phyloP scores from a whole-genome alignment of 2,888 invertebrate species.

The Acrobeloides nanus region DNA sequence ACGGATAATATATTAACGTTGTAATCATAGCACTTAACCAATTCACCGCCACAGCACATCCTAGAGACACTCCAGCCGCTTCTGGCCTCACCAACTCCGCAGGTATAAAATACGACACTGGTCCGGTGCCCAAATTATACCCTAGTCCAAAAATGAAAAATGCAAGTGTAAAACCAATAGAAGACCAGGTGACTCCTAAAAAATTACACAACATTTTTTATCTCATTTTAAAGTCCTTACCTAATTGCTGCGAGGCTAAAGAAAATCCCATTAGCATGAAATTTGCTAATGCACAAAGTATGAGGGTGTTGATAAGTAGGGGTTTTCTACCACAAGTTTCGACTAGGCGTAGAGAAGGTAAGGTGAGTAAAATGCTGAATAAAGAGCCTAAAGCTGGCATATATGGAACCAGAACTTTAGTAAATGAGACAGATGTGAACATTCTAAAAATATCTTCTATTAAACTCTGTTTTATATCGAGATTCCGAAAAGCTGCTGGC shows the following conservation, averaged over 20 bases:
- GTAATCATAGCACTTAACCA: slow-evolving; percentile 40
- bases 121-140: slow-evolving; percentile 46
- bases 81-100: slow-evolving; percentile 35
- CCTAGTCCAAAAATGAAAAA: slow-evolving; percentile 45
- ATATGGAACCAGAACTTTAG: slow-evolving; percentile 34
- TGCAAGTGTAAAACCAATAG: slow-evolving; percentile 36
- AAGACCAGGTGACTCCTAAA: slow-evolving; percentile 12
- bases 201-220: slow-evolving; percentile 6
- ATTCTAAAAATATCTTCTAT: slow-evolving; percentile 27
- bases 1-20: slow-evolving; percentile 39
- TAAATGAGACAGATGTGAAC: slow-evolving; percentile 42
- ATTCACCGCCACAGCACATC: slow-evolving; percentile 39
- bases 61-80: slow-evolving; percentile 18
- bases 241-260: slow-evolving; percentile 23
- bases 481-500: too few relatives aligned
- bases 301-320: slow-evolving; percentile 36
- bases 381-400: slow-evolving; percentile 40
- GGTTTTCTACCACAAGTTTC: slow-evolving; percentile 41
- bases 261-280: slow-evolving; percentile 34
- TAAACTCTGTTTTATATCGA: not conserved
- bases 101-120: slow-evolving; percentile 42
- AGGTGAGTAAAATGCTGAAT: slow-evolving; percentile 38
- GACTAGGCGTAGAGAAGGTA: slow-evolving; percentile 43
- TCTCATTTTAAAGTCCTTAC: slow-evolving; percentile 8
- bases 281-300: slow-evolving; percentile 37